Conservation (phyloP, 2,113 vertebrate genomes). For the Lipophrys pholis region DNA sequence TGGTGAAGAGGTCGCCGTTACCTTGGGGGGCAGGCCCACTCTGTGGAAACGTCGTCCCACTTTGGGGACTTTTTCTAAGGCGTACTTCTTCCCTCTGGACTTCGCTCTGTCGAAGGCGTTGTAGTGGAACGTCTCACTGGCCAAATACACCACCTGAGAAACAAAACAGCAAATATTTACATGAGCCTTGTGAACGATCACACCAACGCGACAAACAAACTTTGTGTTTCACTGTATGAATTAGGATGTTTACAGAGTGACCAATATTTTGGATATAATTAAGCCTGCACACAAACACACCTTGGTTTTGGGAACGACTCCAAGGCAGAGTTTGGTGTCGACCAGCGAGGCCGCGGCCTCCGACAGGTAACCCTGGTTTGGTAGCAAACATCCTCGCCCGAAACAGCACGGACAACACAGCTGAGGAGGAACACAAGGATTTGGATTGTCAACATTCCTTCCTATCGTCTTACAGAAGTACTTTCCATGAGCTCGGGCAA, state of each 20-base stretch:
- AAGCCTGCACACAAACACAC: slow-evolving; percentile 68
- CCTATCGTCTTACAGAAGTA: not conserved
- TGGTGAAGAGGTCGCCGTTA: slow-evolving; percentile 53
- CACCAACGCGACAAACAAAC: not conserved
- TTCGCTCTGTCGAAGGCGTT: slow-evolving; percentile 96
- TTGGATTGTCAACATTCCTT: not conserved
- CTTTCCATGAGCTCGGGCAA: not conserved
- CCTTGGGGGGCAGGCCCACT: slow-evolving; percentile 97
- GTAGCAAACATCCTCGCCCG: slow-evolving; percentile 94
- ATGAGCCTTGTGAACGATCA: too few relatives aligned
- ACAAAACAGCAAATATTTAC: not conserved
- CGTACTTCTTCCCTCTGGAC: slow-evolving; percentile 97
- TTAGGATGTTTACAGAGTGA: not conserved
- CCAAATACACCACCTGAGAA: slow-evolving; percentile 91
- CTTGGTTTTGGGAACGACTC: slow-evolving; percentile 97
- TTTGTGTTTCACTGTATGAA: not conserved
- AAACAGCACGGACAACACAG: slow-evolving; percentile 98
- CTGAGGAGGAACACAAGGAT: slow-evolving; percentile 35
- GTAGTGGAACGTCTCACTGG: slow-evolving; percentile 98
- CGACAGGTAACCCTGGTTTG: slow-evolving; percentile 98
- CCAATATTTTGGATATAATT: too few relatives aligned
- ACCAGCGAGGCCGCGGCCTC: slow-evolving; percentile 95
- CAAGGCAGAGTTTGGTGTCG: slow-evolving; percentile 92
- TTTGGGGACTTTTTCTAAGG: slow-evolving; percentile 96
- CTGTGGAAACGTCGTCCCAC: slow-evolving; percentile 96